Conservation (phyloP, 1,140 invertebrate species). For the Rhyacophila brunnea region DNA sequence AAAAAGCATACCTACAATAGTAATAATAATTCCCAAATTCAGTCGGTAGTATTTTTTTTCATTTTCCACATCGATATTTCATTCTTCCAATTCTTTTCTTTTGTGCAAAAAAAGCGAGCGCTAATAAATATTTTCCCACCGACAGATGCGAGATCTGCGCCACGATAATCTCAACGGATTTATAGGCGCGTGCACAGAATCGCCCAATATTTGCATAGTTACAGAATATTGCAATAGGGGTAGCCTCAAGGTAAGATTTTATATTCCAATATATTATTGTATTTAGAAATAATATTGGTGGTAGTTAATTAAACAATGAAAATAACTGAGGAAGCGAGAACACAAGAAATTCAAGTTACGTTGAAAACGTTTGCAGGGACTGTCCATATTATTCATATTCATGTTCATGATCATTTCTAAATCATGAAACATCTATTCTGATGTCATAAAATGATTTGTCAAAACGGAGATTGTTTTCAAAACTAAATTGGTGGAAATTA, state of each 20-base stretch:
- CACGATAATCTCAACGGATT: conserved; percentile 92
- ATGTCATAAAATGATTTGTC: too few relatives aligned
- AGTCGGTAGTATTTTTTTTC: conserved; percentile 2
- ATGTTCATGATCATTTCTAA: too few relatives aligned
- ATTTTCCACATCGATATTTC: conserved; percentile 1
- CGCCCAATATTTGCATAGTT: conserved; percentile 84
- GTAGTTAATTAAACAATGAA: too few relatives aligned
- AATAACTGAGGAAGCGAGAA: too few relatives aligned
- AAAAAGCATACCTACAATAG: background rate
- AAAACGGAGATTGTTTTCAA: too few relatives aligned
- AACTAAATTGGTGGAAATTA: too few relatives aligned
- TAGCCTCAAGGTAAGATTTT: conserved; percentile 71
- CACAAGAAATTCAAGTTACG: too few relatives aligned
- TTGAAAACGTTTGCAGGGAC: too few relatives aligned
- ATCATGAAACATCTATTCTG: too few relatives aligned
- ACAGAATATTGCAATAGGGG: conserved; percentile 90
- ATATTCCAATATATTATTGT: background rate
- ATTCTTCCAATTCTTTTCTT: background rate
- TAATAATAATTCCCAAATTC: background rate
- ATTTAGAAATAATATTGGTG: too few relatives aligned
- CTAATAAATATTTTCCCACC: conserved; percentile 33
- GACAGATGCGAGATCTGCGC: conserved; percentile 81
- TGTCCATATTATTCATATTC: too few relatives aligned
- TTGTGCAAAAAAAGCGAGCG: background rate
- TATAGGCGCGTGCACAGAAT: conserved; percentile 90